A percentile compares a stretch with the other conserved stretches of the same genome.
phyloP scores from a whole-genome alignment of 2,797 vertebrate genomes.

The Strix occidentalis region DNA sequence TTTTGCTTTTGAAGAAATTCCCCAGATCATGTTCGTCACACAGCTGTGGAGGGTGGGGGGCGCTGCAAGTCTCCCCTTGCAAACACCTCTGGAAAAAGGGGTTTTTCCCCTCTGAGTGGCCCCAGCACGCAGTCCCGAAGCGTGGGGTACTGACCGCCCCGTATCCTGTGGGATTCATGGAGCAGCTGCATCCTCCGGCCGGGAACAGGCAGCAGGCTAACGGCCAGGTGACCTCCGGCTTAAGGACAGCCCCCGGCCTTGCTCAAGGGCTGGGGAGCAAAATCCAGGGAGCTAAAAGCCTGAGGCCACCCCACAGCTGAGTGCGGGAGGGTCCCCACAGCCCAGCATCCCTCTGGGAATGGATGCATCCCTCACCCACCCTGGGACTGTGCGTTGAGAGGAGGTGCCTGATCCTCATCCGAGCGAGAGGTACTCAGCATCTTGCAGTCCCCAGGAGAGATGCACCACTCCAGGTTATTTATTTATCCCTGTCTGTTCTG shows the following conservation, averaged over 20 bases:
- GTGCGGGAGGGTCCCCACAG: fast-evolving
- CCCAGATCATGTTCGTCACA: fast-evolving
- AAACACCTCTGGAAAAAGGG: not conserved
- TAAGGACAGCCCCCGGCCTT: not conserved
- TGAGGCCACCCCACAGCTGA: not conserved
- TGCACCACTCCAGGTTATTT: not conserved
- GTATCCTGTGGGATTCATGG: not conserved
- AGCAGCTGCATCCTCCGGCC: not conserved
- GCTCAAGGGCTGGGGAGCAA: not conserved
- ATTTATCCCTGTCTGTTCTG: not conserved
- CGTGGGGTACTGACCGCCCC: fast-evolving
- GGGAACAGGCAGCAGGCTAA: not conserved
- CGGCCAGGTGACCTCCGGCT: not conserved
- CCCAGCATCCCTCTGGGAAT: not conserved
- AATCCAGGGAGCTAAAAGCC: not conserved
- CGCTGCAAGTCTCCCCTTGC: not conserved
- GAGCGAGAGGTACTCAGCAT: fast-evolving
- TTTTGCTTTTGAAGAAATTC: not conserved
- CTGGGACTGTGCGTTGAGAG: fast-evolving
- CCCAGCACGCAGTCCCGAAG: not conserved
- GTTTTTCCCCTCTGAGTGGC: not conserved
- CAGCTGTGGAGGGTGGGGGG: not conserved
- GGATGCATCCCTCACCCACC: fast-evolving
- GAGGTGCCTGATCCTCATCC: fast-evolving
- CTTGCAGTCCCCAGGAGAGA: not conserved